Base-by-base conservation (phyloP, 2,888 invertebrate genomes). In the Fragum fragum region DNA sequence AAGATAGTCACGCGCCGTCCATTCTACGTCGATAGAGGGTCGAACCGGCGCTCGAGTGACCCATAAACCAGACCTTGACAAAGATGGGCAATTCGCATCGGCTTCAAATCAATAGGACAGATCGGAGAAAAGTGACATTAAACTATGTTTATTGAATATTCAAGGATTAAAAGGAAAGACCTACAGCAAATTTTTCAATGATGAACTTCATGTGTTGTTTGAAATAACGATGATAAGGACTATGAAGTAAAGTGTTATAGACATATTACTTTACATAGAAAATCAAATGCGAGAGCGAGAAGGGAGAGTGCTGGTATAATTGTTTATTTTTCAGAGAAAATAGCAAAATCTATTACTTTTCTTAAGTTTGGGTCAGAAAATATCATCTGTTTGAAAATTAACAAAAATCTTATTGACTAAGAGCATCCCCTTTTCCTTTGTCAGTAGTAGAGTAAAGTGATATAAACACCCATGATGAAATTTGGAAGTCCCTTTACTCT, bases 361-460 rank as follows among this genome's bases (percentile, higher is more conserved):
- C 5, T 71, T 7, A 71, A 71, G 36, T 28, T 14, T 55, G 36
- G 36, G 0, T n/a, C 29, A 47, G 70, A 70, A 7, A n/a, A 55
- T 55, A 52, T 23, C 53, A 28, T 71, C 11, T 71, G 71, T 52
- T 28, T 71, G 1, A 71, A 71, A 71, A 53, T 57, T 7, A 53
- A 71, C n/a, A 71, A 71, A 71, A 23, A 18, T 1, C 3, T 71
- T 5, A 16, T 57, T 21, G 14, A 57, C 21, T 14, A 7, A 26
- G 57, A 57, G 29, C 28, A 69, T 18, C 69, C 69, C 36, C 16
- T 75, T 53, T 69, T 75, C 29, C 36, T 75, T 26, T 75, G 68
- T 69, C 18, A 75, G 75, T 42, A 69, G 69, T 42, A 52, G 75
- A 16, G 75, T 55, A 57, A 29, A n/a, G 5, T 42, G 26, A 75